Conservation (phyloP, 2,888 invertebrate genomes). For the Plutella xylostella region DNA sequence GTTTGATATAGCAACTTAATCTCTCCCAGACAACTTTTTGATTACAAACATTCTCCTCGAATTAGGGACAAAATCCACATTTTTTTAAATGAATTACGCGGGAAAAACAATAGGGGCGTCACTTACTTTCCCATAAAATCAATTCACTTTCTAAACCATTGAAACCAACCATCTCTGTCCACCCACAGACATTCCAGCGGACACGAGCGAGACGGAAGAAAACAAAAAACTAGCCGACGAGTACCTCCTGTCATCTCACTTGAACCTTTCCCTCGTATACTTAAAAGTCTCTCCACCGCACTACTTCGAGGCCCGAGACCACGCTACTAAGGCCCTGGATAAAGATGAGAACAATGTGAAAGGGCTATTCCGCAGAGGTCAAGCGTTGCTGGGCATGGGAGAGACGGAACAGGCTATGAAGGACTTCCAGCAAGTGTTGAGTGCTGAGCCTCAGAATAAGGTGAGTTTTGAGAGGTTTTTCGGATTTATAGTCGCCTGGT, state of each 20-base stretch:
- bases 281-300: conserved; percentile 78
- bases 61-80: too few species aligned
- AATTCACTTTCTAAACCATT: not conserved
- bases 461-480: too few species aligned
- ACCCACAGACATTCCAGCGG: conserved; percentile 35
- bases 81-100: too few species aligned
- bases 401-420: conserved; percentile 82
- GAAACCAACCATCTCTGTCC: conserved; percentile 6
- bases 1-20: too few species aligned
- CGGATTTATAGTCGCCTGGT: too few species aligned
- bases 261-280: conserved; percentile 87
- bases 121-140: too few species aligned
- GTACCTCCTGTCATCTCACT: conserved; percentile 75
- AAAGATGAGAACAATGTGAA: conserved; percentile 85
- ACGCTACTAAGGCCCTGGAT: conserved; percentile 82
- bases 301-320: conserved; percentile 75
- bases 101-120: too few species aligned
- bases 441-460: conserved; percentile 87
- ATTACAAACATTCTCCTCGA: too few species aligned
- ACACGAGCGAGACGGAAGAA: conserved; percentile 32
- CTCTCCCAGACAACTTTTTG: too few species aligned
- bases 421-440: conserved; percentile 82
- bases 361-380: conserved; percentile 89
- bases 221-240: conserved; percentile 34
- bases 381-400: conserved; percentile 79